Percentiles rank a stretch among this genome's conserved stretches.
Conservation (phyloP, 2,888 invertebrate genomes). For the Mythimna ferrago region DNA sequence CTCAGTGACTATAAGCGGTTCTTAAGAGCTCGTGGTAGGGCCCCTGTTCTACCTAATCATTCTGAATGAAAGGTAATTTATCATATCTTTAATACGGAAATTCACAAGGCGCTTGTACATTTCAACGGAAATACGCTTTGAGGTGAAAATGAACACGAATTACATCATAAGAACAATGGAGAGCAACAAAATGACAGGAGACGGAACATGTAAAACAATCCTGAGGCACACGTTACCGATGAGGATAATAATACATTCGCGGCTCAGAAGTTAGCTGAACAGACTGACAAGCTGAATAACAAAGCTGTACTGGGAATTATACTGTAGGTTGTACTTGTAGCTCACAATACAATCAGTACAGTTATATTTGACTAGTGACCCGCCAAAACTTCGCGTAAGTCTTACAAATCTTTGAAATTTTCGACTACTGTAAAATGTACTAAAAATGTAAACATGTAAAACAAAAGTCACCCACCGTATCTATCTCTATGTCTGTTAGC, state of each 20-base stretch:
- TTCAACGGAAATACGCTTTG: background rate
- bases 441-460: too few relatives aligned
- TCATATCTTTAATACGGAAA: background rate
- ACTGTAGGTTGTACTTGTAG: background rate
- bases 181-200: slow-evolving; percentile 1
- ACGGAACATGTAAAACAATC: slow-evolving; percentile 22
- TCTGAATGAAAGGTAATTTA: background rate
- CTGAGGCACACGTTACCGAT: slow-evolving; percentile 10
- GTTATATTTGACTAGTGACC: background rate
- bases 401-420: too few relatives aligned
- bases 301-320: slow-evolving; percentile 20
- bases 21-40: too few relatives aligned
- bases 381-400: too few relatives aligned
- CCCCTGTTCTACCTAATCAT: background rate
- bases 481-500: too few relatives aligned
- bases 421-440: too few relatives aligned
- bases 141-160: background rate
- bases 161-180: background rate
- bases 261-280: slow-evolving; percentile 38
- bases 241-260: slow-evolving; percentile 15
- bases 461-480: too few relatives aligned
- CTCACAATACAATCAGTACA: slow-evolving; percentile 17
- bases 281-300: slow-evolving; percentile 52
- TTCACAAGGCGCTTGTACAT: background rate
- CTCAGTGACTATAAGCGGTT: too few relatives aligned